phyloP scores from a whole-genome alignment of 2,797 vertebrate species.

The Myiotriccus ornatus region DNA sequence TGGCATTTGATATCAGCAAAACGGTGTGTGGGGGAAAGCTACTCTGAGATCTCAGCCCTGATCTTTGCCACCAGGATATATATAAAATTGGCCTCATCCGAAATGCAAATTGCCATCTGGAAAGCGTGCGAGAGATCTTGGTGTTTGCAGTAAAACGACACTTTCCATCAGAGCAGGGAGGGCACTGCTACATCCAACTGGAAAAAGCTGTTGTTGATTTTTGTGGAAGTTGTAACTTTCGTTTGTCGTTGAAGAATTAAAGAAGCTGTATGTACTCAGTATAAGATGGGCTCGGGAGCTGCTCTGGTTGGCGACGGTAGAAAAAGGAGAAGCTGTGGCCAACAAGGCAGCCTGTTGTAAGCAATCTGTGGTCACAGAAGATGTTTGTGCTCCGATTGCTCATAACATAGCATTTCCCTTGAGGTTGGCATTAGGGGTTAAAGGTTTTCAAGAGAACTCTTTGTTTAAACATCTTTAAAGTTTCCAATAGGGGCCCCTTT shows the following conservation, averaged over 20 bases:
- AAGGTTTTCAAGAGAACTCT: conserved; percentile 67
- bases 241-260: background rate
- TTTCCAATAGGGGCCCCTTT: conserved; percentile 62
- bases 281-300: background rate
- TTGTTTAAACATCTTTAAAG: conserved; percentile 53
- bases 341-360: background rate
- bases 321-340: background rate
- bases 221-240: background rate
- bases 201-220: background rate
- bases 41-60: background rate
- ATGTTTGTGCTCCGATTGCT: conserved; percentile 27
- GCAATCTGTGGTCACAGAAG: background rate
- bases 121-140: background rate
- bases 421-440: conserved; percentile 59
- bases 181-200: background rate
- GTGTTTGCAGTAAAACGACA: background rate
- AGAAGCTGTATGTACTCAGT: background rate
- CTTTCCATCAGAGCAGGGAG: background rate
- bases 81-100: background rate
- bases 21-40: background rate
- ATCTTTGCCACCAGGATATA: background rate
- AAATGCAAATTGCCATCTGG: conserved; percentile 7
- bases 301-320: accelerated
- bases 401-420: conserved; percentile 18
- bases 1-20: background rate